A percentile compares a stretch with the other conserved stretches of the same genome.
Evolutionary conservation across 1,140 invertebrate genomes (phyloP).

Genomic region (Stegodyphus mimosarum): DNA sequence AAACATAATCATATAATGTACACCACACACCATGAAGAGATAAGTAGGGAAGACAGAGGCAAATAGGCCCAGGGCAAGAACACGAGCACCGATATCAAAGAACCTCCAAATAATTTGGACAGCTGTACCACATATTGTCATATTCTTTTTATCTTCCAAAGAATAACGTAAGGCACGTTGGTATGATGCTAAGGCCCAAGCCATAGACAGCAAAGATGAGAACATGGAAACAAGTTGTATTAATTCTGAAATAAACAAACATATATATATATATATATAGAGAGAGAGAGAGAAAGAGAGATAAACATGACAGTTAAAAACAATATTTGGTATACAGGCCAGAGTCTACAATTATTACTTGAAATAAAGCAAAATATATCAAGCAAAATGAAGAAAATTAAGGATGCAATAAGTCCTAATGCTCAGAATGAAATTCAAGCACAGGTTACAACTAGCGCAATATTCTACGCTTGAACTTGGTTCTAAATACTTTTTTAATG

Average conservation of each 20-base stretch:
- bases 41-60: conserved; percentile 72
- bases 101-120: conserved; percentile 85
- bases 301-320: too few species aligned
- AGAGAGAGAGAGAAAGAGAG: too few species aligned
- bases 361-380: too few species aligned
- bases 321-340: too few species aligned
- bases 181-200: conserved; percentile 87
- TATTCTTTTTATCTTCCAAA: conserved; percentile 78
- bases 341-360: too few species aligned
- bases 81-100: conserved; percentile 77
- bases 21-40: conserved; percentile 72
- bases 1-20: conserved; percentile 82
- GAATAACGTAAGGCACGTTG: conserved; percentile 81
- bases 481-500: too few species aligned
- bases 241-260: conserved; percentile 70
- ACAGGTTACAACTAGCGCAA: too few species aligned
- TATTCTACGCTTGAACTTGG: too few species aligned
- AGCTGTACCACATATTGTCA: conserved; percentile 74
- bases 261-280: background rate
- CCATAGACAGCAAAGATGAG: conserved; percentile 82
- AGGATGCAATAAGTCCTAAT: too few species aligned
- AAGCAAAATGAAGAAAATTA: too few species aligned
- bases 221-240: conserved; percentile 79
- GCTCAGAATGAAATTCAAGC: too few species aligned
- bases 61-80: conserved; percentile 69